These are phyloP conservation scores for Montipora foliosa DNA, from an alignment of 64 coral and sea anemone species.

Conservation along the genomic window DNA sequence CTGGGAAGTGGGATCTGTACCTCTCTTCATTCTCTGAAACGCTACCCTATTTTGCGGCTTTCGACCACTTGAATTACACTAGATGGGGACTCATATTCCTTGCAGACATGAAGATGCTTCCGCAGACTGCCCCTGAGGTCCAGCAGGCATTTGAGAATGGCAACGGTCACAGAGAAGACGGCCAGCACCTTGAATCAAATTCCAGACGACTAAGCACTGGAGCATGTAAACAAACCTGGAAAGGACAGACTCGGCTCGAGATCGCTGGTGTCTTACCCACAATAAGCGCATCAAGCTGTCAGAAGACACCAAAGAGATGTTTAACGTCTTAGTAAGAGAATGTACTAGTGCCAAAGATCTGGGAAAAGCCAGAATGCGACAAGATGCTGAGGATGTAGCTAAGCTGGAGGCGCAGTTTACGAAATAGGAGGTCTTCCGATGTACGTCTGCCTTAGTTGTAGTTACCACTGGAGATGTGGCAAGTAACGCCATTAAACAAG, in stretches of 20 bases:
- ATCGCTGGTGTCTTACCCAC: slow-evolving; percentile 76
- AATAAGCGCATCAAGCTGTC: slow-evolving; percentile 66
- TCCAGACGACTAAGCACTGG: slow-evolving; percentile 77
- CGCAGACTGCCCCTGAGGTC: slow-evolving; percentile 56
- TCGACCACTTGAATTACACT: slow-evolving; percentile 72
- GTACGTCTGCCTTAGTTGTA: no score
- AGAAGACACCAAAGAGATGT: slow-evolving; percentile 79
- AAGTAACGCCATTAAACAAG: no score
- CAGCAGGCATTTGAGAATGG: slow-evolving; percentile 42
- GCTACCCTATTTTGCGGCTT: slow-evolving; percentile 81
- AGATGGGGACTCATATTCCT: slow-evolving; percentile 67
- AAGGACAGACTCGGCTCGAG: slow-evolving; percentile 68
- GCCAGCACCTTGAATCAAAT: slow-evolving; percentile 72
- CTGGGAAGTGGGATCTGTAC: slow-evolving; percentile 70
- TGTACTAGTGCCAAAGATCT: slow-evolving; percentile 39
- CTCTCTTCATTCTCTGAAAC: slow-evolving; percentile 74
- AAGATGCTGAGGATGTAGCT: slow-evolving; percentile 59
- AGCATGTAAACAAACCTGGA: slow-evolving; percentile 72
- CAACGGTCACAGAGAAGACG: slow-evolving; percentile 74
- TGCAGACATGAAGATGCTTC: slow-evolving; percentile 62
- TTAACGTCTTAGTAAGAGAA: slow-evolving; percentile 42
- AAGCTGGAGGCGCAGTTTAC: no score
- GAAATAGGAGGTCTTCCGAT: no score
- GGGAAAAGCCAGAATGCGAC: slow-evolving; percentile 31
- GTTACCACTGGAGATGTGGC: no score